phyloP scores from a whole-genome alignment of 2,888 invertebrate species.

The Stratiomys singularior region DNA sequence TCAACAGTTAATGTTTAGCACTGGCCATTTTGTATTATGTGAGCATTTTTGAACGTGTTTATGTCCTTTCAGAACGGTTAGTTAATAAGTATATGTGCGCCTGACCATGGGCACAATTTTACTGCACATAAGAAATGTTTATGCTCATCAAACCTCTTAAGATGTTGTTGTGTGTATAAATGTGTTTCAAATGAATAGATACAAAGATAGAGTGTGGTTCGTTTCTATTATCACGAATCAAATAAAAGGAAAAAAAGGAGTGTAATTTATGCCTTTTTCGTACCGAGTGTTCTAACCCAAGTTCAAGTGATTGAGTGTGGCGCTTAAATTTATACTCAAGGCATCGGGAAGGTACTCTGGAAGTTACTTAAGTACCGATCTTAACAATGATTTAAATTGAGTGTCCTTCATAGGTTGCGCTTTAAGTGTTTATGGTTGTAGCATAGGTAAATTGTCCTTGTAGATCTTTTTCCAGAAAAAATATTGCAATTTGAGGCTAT shows the following conservation, averaged over 20 bases:
- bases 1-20: too few species aligned
- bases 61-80: too few species aligned
- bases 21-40: too few species aligned
- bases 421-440: background rate
- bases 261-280: background rate
- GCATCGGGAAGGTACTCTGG: background rate
- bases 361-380: background rate
- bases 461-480: too few species aligned
- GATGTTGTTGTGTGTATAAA: background rate
- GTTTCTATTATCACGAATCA: background rate
- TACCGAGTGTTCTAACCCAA: background rate
- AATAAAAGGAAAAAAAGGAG: background rate
- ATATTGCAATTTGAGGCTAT: background rate
- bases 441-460: background rate
- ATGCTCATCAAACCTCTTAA: background rate
- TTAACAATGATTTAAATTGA: background rate
- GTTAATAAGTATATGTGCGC: background rate
- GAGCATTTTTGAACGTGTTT: too few species aligned
- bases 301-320: background rate
- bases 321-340: background rate
- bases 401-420: background rate
- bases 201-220: background rate
- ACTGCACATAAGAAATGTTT: slow-evolving; percentile 32
- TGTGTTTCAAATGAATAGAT: background rate
- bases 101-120: slow-evolving; percentile 22